Base-by-base conservation (phyloP, 2,797 vertebrate species). In the Amblyopsis hoosieri region DNA sequence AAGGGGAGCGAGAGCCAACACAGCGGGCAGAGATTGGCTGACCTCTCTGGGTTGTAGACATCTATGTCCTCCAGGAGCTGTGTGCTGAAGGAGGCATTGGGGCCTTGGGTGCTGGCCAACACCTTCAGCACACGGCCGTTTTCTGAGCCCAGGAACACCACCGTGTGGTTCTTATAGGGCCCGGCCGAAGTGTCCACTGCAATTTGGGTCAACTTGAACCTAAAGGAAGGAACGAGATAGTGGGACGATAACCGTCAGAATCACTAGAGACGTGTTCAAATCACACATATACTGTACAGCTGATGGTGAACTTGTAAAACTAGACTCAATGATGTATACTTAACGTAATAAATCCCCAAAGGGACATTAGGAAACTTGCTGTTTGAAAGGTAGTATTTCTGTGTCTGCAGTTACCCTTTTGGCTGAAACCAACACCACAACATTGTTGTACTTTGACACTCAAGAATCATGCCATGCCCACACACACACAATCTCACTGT, bases 61-160 rank as follows among this genome's bases (percentile, higher is more conserved):
- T 95, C 89, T 0, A 96, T 91, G 76, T 97, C 95, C 81, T 97
- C 95, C 71, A 97, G 75, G 12, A 97, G 86, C 45, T 93, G 80
- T 2, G 92, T 92, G 81, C 90, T 92, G 45, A 87, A 87, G 9
- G 90, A 89, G 0, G 92, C 79, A 54, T 94, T 93, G 42, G 78
- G 75, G 0, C 86, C 88, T 65, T 90, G 90, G 0, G 89, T 91
- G 62, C 91, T 89, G 64, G 93, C 88, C 46, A 97, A 89, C 76
- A 96, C 89, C 87, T 96, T 97, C 59, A 96, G 82, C 68, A 97
- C 87, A 0, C 82, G 91, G 7, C 96, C 97, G 0, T 97, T 95
- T 42, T 95, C 94, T 0, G 95, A 92, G 17, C 96, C 96, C 72
- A 99, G 91, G 73, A 97, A 98, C 1, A 98, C 83, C 71, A 98